Evolutionary conservation across 2,113 vertebrate genomes (phyloP).

Genomic region (Lophochroa leadbeateri): DNA sequence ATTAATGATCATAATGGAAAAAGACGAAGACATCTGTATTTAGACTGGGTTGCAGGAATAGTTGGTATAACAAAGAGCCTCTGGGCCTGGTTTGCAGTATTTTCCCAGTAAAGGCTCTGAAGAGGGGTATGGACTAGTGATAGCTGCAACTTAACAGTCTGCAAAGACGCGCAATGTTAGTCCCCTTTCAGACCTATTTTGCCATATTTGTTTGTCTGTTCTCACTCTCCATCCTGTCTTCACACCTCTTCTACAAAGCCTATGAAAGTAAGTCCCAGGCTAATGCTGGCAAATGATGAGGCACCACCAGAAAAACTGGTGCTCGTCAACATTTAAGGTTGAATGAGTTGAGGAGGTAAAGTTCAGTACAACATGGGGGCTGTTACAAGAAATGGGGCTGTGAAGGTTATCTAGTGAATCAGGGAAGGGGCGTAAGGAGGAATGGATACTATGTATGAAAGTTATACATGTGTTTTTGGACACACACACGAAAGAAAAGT

Average conservation of each 20-base stretch:
- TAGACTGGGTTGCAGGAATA: not conserved
- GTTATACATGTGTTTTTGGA: not conserved
- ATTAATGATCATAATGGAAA: not conserved
- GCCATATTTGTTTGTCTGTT: not conserved
- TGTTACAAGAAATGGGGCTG: not conserved
- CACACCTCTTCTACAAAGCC: not conserved
- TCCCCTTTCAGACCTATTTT: not conserved
- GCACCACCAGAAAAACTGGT: not conserved
- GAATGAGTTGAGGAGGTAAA: not conserved
- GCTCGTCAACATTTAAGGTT: not conserved
- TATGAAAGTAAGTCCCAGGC: not conserved
- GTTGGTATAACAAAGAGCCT: accelerated
- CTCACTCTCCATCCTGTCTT: not conserved
- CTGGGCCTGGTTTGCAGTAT: not conserved
- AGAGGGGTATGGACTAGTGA: not conserved
- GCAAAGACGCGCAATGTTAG: accelerated
- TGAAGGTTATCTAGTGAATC: not conserved
- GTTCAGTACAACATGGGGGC: accelerated
- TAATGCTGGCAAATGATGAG: accelerated
- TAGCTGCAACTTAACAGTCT: not conserved
- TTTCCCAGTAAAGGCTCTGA: not conserved
- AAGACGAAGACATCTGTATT: not conserved
- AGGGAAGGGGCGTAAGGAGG: not conserved
- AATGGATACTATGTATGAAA: not conserved
- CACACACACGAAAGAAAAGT: not conserved